phyloP scores from a whole-genome alignment of 2,797 vertebrate species.

The Passerculus sandwichensis region DNA sequence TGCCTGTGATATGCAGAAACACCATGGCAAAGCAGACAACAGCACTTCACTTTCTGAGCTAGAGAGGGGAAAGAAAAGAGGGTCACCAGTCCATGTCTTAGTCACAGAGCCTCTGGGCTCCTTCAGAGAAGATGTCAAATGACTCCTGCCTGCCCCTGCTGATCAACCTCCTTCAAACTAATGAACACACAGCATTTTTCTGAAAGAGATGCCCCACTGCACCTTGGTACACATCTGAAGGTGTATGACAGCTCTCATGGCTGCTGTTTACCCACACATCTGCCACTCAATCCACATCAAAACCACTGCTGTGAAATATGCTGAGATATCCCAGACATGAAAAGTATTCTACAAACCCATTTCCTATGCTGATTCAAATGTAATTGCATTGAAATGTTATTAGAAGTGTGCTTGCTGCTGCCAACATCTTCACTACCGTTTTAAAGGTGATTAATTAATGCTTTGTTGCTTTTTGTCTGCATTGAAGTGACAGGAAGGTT shows the following conservation, averaged over 20 bases:
- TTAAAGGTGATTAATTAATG: constrained; percentile 70
- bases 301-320: neutral
- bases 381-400: constrained; percentile 26
- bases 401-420: constrained; percentile 27
- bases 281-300: neutral
- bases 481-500: constrained; percentile 67
- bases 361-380: neutral
- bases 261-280: neutral
- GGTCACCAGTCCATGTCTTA: neutral
- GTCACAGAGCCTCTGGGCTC: neutral
- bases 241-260: neutral
- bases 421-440: constrained; percentile 31
- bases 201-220: neutral
- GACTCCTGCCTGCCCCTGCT: neutral
- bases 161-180: neutral
- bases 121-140: neutral
- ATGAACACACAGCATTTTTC: neutral
- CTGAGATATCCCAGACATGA: neutral
- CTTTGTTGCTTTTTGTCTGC: constrained; percentile 63
- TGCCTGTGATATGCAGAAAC: neutral
- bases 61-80: neutral
- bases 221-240: neutral
- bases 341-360: neutral
- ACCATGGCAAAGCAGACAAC: neutral
- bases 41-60: neutral